Percentiles rank a stretch among this genome's conserved stretches.
phyloP scores from a whole-genome alignment of 2,888 invertebrate species.

The Stenotaenia linearis region DNA sequence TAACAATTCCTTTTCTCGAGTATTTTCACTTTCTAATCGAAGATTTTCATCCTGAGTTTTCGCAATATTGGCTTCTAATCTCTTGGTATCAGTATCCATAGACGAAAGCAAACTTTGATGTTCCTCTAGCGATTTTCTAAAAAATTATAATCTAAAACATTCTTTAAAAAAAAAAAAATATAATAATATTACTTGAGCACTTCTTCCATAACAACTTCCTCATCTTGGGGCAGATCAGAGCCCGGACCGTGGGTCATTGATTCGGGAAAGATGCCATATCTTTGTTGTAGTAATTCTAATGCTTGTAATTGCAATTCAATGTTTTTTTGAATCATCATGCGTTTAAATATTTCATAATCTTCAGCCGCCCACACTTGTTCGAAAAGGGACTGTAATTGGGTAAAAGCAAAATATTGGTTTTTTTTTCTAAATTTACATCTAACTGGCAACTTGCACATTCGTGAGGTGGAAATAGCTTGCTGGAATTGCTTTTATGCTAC shows the following conservation, averaged over 20 bases:
- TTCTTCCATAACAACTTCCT: conserved; percentile 57
- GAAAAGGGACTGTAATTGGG: conserved; percentile 55
- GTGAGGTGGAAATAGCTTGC: too few species aligned
- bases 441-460: too few species aligned
- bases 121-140: conserved; percentile 38
- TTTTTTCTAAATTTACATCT: too few species aligned
- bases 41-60: conserved; percentile 44
- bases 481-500: too few species aligned
- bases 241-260: conserved; percentile 43
- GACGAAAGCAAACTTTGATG: conserved; percentile 37
- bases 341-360: conserved; percentile 79
- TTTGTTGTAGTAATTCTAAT: conserved; percentile 72
- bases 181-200: conserved; percentile 50
- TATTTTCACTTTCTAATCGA: conserved; percentile 46
- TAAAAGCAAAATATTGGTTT: too few species aligned
- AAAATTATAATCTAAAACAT: background rate
- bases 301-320: conserved; percentile 85
- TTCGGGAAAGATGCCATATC: conserved; percentile 52
- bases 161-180: background rate
- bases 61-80: conserved; percentile 40
- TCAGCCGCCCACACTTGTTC: conserved; percentile 89
- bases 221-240: conserved; percentile 47
- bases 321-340: conserved; percentile 90
- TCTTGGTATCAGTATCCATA: conserved; percentile 39
- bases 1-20: conserved; percentile 46